Percentiles rank a stretch among this genome's conserved stretches.
Conservation (phyloP, 1,140 invertebrate species). For the Drosophila quadrilineata region DNA sequence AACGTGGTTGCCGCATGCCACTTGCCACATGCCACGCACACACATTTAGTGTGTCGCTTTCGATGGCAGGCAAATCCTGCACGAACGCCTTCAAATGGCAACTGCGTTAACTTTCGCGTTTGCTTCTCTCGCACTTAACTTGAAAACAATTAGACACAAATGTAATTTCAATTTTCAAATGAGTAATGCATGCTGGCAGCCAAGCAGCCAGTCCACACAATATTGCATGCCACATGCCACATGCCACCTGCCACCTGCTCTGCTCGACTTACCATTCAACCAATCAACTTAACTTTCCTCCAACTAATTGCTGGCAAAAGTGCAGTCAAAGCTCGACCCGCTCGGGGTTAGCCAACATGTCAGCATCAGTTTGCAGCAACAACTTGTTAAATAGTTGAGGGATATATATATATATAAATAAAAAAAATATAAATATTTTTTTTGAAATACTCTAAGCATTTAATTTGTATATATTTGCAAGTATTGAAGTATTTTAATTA, state of each 20-base stretch:
- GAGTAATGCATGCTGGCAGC: constrained; percentile 2
- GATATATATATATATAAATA: too few relatives aligned
- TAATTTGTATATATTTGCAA: too few relatives aligned
- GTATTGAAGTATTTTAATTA: too few relatives aligned
- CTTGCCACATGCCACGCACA: constrained; percentile 45
- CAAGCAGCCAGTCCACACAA: not conserved
- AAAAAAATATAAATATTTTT: too few relatives aligned
- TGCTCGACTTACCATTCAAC: not conserved
- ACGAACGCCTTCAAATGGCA: constrained; percentile 35
- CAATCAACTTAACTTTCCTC: constrained; percentile 39
- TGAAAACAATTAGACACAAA: constrained; percentile 69
- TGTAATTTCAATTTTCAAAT: constrained; percentile 60
- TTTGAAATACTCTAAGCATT: too few relatives aligned
- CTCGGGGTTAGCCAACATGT: constrained; percentile 51
- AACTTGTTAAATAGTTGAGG: constrained; percentile 12
- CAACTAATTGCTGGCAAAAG: constrained; percentile 56
- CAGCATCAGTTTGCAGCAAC: constrained; percentile 54
- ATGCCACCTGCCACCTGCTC: not conserved
- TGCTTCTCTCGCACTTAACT: constrained; percentile 38
- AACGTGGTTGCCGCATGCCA: constrained; percentile 52
- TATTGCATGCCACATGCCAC: constrained; percentile 65
- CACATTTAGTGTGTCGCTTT: constrained; percentile 17
- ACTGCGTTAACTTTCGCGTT: constrained; percentile 25
- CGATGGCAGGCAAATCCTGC: constrained; percentile 41
- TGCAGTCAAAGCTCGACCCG: constrained; percentile 10